Evolutionary conservation across 2,797 vertebrate species (phyloP).

Genomic region (Margarornis squamiger): DNA sequence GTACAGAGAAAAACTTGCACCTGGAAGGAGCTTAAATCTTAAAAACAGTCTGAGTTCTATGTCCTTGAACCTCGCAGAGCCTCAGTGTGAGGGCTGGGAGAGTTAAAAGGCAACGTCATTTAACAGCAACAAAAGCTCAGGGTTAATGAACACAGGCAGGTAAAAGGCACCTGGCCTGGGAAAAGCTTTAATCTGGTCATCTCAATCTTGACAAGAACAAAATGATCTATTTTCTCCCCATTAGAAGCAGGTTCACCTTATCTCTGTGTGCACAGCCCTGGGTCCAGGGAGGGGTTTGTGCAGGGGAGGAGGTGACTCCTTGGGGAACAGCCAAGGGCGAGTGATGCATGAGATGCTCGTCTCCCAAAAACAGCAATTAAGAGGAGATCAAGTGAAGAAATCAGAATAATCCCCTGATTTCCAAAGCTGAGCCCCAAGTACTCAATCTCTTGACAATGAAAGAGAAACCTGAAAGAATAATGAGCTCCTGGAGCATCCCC

Average conservation of each 20-base stretch:
- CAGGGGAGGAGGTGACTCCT: neutral
- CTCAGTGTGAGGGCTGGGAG: neutral
- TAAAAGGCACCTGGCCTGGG: neutral
- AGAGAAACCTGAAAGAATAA: neutral
- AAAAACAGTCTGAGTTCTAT: neutral
- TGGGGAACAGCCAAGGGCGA: neutral
- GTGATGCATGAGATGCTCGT: neutral
- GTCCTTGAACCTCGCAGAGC: neutral
- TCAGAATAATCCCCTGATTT: rapidly evolving
- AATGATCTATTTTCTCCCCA: neutral
- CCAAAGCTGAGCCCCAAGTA: neutral
- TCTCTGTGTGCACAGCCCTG: rapidly evolving
- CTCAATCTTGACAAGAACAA: neutral
- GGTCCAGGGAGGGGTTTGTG: neutral
- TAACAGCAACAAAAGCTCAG: neutral
- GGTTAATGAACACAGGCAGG: neutral
- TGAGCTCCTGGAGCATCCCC: neutral
- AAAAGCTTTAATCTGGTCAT: neutral
- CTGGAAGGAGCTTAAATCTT: neutral
- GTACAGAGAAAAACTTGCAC: neutral
- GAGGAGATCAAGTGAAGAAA: neutral
- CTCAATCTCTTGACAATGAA: neutral
- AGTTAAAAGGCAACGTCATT: rapidly evolving
- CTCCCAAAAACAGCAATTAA: neutral
- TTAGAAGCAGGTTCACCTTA: neutral